phyloP scores from a whole-genome alignment of 1,140 invertebrate genomes.

The Adelges cooleyi region DNA sequence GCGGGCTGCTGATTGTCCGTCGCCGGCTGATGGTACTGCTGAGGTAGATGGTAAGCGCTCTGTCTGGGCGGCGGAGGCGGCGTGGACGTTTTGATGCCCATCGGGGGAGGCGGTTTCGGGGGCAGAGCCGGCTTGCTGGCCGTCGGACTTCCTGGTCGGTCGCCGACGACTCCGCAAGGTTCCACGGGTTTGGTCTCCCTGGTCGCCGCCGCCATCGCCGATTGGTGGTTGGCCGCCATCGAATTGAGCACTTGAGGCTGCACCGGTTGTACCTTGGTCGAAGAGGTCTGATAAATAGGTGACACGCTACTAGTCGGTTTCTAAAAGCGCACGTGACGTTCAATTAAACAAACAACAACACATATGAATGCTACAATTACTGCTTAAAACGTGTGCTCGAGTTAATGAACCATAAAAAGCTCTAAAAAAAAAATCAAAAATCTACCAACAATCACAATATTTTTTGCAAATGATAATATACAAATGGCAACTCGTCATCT shows the following conservation, averaged over 20 bases:
- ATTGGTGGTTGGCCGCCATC: conserved; percentile 1
- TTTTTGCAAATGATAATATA: not conserved
- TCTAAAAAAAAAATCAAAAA: not conserved
- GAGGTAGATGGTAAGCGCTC: conserved; percentile 35
- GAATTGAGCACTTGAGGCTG: conserved; percentile 57
- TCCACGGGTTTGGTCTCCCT: not conserved
- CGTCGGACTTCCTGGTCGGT: conserved; percentile 23
- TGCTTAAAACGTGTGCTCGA: not conserved
- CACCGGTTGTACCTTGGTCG: conserved; percentile 66
- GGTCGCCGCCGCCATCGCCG: not conserved
- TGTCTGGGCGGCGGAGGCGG: conserved; percentile 42
- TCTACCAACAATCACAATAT: not conserved
- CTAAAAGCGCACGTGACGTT: conserved; percentile 34
- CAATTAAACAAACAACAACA: conserved; percentile 3
- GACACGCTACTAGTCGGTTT: conserved; percentile 69
- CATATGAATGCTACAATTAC: not conserved
- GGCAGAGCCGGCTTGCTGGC: conserved; percentile 55
- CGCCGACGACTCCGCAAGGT: not conserved
- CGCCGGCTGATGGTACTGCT: not conserved
- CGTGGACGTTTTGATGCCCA: conserved; percentile 33
- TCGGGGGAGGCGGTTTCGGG: conserved; percentile 49
- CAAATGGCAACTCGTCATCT: no score
- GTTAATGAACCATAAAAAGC: not conserved
- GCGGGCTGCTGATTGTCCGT: not conserved
- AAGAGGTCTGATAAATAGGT: conserved; percentile 66